A percentile compares a stretch with the other conserved stretches of the same genome.
Conservation (phyloP, 2,113 vertebrate species). For the Amia ocellicauda region DNA sequence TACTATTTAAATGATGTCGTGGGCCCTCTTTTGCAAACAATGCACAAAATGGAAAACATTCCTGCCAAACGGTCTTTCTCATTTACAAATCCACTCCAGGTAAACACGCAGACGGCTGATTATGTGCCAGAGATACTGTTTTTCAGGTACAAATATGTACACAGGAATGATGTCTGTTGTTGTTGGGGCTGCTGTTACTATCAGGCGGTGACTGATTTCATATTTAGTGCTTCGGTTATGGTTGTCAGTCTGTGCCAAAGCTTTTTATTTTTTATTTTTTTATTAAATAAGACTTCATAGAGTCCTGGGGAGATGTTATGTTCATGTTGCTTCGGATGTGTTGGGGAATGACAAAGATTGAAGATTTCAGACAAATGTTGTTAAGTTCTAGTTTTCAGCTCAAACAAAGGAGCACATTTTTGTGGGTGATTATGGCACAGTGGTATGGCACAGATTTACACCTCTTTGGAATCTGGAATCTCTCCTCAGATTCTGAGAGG, state of each 20-base stretch:
- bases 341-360: too few relatives aligned
- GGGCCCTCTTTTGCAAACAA: neutral
- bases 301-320: too few relatives aligned
- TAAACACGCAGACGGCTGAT: constrained; percentile 49
- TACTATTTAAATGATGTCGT: constrained; percentile 57
- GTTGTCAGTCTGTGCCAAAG: constrained; percentile 65
- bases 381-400: too few relatives aligned
- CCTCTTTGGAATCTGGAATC: too few relatives aligned
- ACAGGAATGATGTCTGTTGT: constrained; percentile 55
- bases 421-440: too few relatives aligned
- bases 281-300: constrained; percentile 68
- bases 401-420: too few relatives aligned
- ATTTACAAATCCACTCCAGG: constrained; percentile 47
- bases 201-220: constrained; percentile 69
- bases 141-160: constrained; percentile 43
- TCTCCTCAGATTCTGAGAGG: too few relatives aligned
- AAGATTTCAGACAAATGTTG: too few relatives aligned
- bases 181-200: constrained; percentile 61
- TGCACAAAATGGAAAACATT: constrained; percentile 27
- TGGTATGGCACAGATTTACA: too few relatives aligned
- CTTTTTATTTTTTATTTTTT: constrained; percentile 65
- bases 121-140: constrained; percentile 54
- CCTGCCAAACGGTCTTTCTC: constrained; percentile 17
- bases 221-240: constrained; percentile 70
- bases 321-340: too few relatives aligned